Conservation (phyloP, 2,113 vertebrate genomes). For the Oreochromis niloticus region DNA sequence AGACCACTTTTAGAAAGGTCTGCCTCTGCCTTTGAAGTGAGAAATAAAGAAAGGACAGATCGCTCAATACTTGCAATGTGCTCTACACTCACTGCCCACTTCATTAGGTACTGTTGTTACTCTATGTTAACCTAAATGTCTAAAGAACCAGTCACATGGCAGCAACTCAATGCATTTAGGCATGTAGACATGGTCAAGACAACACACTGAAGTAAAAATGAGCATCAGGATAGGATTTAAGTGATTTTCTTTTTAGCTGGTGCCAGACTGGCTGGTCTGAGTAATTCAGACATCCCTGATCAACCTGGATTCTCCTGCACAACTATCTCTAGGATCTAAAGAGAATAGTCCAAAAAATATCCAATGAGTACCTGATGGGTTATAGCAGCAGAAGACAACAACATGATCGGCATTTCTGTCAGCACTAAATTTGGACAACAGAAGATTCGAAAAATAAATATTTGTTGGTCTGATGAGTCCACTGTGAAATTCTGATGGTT, state of each 20-base stretch:
- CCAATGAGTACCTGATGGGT: not conserved
- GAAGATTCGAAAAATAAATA: not conserved
- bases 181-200: not conserved
- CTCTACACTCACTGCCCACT: not conserved
- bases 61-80: not conserved
- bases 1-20: not conserved
- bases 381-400: not conserved
- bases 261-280: not conserved
- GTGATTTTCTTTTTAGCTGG: not conserved
- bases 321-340: not conserved
- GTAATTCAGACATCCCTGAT: not conserved
- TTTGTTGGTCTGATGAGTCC: not conserved
- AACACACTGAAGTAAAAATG: not conserved
- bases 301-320: not conserved
- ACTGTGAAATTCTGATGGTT: not conserved
- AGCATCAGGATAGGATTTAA: not conserved
- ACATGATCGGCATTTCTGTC: not conserved
- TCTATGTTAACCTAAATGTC: not conserved
- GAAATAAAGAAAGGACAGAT: not conserved
- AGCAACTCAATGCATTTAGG: not conserved
- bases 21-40: not conserved
- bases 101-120: not conserved
- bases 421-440: not conserved
- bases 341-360: not conserved
- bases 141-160: not conserved